These are phyloP conservation scores for Beroe ovata DNA, from an alignment of 37 sponge, comb jelly and placozoan species.

Conservation along the genomic window DNA sequence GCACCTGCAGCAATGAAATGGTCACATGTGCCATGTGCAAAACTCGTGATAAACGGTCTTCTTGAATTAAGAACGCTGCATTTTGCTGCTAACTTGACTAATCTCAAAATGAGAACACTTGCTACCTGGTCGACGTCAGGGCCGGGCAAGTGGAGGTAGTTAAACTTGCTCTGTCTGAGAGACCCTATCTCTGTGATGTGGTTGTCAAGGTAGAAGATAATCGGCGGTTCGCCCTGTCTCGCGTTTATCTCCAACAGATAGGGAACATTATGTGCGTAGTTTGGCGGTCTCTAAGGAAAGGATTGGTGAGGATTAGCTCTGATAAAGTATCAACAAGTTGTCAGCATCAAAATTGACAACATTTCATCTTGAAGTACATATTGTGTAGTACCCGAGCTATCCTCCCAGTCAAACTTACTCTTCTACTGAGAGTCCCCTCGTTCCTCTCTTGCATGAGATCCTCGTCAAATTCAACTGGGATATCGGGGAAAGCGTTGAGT, in stretches of 20 bases:
- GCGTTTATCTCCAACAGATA: conserved; percentile 46
- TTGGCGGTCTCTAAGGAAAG: conserved; percentile 24
- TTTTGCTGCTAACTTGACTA: no score
- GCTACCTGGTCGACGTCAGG: conserved; percentile 50
- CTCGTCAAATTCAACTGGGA: conserved; percentile 37
- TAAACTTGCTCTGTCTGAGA: conserved; percentile 15
- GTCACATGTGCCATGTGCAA: no score
- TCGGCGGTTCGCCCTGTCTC: conserved; percentile 2
- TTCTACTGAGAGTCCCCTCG: background rate
- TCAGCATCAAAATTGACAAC: no score
- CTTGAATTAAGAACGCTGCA: no score
- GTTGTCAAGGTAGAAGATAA: conserved; percentile 51
- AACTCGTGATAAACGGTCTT: no score
- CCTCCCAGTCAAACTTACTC: no score
- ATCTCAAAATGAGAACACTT: no score
- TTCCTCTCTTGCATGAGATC: conserved; percentile 21
- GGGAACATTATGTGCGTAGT: conserved; percentile 33
- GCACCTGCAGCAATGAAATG: no score
- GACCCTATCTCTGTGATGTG: conserved; percentile 66
- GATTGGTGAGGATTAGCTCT: no score
- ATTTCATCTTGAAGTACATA: no score
- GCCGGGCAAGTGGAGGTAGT: conserved; percentile 31
- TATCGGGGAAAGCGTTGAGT: conserved; percentile 62
- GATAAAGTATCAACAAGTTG: no score
- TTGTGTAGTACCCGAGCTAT: no score